phyloP scores from a whole-genome alignment of 2,113 vertebrate genomes.

The Otus sunia region DNA sequence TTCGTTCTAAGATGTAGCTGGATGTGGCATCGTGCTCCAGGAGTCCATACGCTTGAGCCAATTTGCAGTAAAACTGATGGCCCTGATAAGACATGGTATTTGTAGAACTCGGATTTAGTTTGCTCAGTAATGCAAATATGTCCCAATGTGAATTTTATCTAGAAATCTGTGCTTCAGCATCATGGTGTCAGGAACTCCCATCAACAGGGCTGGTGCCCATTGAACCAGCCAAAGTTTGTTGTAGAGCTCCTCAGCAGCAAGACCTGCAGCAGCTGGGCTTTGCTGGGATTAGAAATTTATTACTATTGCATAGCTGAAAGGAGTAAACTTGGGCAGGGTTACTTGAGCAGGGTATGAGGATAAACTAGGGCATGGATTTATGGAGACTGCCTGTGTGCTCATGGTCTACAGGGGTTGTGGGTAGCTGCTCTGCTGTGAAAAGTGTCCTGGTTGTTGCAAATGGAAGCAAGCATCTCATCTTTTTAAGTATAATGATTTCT shows the following conservation, averaged over 20 bases:
- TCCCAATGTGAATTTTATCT: background rate
- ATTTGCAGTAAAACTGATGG: background rate
- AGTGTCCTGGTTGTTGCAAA: background rate
- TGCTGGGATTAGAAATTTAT: background rate
- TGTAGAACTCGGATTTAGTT: background rate
- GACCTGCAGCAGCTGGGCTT: background rate
- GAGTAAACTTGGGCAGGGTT: background rate
- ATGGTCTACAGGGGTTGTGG: background rate
- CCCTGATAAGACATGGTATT: background rate
- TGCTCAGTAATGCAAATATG: background rate
- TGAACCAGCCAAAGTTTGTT: background rate
- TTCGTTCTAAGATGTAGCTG: background rate
- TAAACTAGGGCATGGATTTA: background rate
- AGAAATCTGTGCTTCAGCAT: background rate
- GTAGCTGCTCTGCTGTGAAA: background rate
- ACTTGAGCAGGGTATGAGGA: background rate
- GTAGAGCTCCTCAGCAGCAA: background rate
- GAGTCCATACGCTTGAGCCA: background rate
- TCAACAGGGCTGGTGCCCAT: background rate
- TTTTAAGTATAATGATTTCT: background rate
- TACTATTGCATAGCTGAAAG: background rate
- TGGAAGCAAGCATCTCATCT: background rate
- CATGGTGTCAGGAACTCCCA: background rate
- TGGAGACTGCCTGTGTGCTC: accelerated
- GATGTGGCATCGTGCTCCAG: background rate